Evolutionary conservation across 64 coral and sea anemone genomes (phyloP), one percentile per base, ranked within the genome.

Genomic region (Orbicella faveolata): DNA sequence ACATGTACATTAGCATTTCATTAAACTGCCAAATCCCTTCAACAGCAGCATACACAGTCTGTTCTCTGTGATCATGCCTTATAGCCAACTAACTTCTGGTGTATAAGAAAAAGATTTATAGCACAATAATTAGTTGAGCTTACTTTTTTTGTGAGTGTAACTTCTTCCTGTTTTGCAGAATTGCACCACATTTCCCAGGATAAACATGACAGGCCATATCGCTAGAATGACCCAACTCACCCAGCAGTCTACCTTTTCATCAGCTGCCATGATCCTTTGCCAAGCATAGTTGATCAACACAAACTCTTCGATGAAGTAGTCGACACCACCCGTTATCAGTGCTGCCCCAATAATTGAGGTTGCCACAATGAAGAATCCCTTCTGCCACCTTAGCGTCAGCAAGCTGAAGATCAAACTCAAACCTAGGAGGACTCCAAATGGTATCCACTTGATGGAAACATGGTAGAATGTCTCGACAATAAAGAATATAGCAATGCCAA

Each of bases 261-360:
- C 64, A 9, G 52, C 80, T 34, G 94, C 97, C 80, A 89, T 92
- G 65, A 99, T 99, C 26, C 84, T 65, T 79, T 81, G 88, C 94
- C 97, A 94, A 10, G 89, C 88, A 41, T 93, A 96, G 23, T 74
- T 86, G 62, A 93, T 79, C 91, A 96, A 69, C 51, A 89, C 61
- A 92, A 95, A 99, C 36, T 94, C 94, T 75, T 96, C 94, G 74
- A 96, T 66, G 26, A 93, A 99, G 44, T 96, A 99, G 73, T 99
- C 96, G 26, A 93, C 79, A 65, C 93, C 89, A 19, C 52, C 88
- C 11, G 88, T 87, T 20, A 95, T 80, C 41, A 99, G 77, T 36
- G 95, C 89, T 18, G 91, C 91, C 13, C 97, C 97, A 54, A 96
- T 79, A 85, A 96, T 83, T 17, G 91, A 78, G 4, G 91, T 96